Evolutionary conservation across 2,888 invertebrate species (phyloP), one percentile per base, ranked within the genome.

Genomic region (Nipponacmea schrenckii): DNA sequence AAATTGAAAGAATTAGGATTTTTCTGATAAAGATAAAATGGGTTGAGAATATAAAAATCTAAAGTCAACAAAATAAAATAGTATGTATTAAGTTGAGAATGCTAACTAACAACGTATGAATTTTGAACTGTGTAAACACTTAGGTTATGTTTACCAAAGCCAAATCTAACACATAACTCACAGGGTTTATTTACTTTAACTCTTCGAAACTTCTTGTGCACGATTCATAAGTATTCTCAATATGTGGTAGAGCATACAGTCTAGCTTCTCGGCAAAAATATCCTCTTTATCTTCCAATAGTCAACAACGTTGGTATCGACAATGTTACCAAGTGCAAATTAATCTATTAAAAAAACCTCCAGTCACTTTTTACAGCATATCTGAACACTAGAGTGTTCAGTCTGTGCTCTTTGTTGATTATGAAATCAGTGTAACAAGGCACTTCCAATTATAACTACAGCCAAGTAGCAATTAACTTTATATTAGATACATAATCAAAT

Each of bases 121-220:
- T 56, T 56, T 56, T 56, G 56, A 56, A 56, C 56, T 56, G 20
- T 20, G 56, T 56, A 56, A 56, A 56, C 56, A 56, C 56, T 56
- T 14, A 2, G 56, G 56, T 20, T 56, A 24, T 56, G 24, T 56
- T 56, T 56, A 56, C 56, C 20, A 24, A 56, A 56, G 56, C 56
- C 24, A 24, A 56, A 56, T 56, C 56, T 56, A 56, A 56, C 56
- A 56, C 56, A 56, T 56, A 56, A 56, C 24, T 56, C 56, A 56
- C 20, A 56, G 56, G 20, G 20, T 20, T 24, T 56, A 56, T 56
- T 56, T 56, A 56, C 56, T 20, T 56, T 24, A 56, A 24, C 20
- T 56, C 56, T 56, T 56, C 56, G 24, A 56, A 24, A 56, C 24
- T 24, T 20, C 56, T 56, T 56, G 56, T 56, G 56, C 56, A 56